A percentile compares a stretch with the other conserved stretches of the same genome.
phyloP scores from a whole-genome alignment of 1,140 invertebrate species.

The Pemphigus obesinymphae region DNA sequence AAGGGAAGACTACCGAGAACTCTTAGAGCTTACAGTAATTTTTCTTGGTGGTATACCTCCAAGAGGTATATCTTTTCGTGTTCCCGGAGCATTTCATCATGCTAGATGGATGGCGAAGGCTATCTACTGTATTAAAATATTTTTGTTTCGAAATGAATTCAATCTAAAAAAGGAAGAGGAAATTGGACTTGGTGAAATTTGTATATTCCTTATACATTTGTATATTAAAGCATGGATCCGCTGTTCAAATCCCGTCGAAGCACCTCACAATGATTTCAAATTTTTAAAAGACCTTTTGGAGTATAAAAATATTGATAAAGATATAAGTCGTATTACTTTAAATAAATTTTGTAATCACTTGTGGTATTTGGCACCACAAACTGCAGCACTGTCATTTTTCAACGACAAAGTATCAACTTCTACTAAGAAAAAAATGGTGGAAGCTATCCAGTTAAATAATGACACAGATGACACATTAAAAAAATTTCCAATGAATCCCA shows the following conservation, averaged over 20 bases:
- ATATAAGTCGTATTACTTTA: background rate
- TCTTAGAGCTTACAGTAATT: slow-evolving; percentile 50
- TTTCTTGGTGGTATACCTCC: slow-evolving; percentile 46
- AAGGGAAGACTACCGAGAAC: slow-evolving; percentile 50
- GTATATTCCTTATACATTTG: background rate
- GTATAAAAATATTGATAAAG: too few relatives aligned
- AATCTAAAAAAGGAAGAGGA: background rate
- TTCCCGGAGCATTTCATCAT: slow-evolving; percentile 45
- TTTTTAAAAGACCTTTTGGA: background rate
- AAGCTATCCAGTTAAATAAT: background rate
- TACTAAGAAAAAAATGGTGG: background rate
- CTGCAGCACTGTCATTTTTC: background rate
- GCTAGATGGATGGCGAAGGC: slow-evolving; percentile 51
- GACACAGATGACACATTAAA: background rate
- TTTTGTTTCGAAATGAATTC: background rate
- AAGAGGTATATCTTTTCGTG: too few relatives aligned
- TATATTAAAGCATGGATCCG: background rate
- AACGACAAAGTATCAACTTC: background rate
- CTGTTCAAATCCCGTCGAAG: background rate
- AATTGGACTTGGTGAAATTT: background rate
- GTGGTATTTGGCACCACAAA: background rate
- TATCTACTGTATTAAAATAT: slow-evolving; percentile 46
- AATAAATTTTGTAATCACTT: background rate
- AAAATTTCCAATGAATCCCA: background rate
- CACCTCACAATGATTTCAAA: background rate